phyloP scores from a whole-genome alignment of 2,888 invertebrate genomes.

The Abscondita cerata region DNA sequence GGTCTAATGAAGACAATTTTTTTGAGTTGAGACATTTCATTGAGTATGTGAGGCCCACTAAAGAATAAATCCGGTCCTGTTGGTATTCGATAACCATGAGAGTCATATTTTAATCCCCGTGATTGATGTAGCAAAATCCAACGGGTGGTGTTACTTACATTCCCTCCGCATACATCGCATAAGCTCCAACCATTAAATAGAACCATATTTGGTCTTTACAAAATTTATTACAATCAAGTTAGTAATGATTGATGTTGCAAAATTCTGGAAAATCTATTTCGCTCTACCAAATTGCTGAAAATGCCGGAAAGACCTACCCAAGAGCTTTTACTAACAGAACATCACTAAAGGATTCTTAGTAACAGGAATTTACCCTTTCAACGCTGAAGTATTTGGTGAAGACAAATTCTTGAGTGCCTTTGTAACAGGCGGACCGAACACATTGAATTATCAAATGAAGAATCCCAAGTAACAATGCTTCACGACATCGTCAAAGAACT shows the following conservation, averaged over 20 bases:
- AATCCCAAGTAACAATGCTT: no score
- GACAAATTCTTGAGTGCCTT: not conserved
- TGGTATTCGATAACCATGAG: no score
- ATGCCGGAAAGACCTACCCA: not conserved
- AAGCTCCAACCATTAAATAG: not conserved
- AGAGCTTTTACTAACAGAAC: not conserved
- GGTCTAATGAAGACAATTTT: no score
- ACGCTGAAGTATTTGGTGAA: not conserved
- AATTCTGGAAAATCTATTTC: conserved; percentile 2
- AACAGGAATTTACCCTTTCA: conserved; percentile 1
- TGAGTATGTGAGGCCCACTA: no score
- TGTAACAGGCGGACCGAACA: not conserved
- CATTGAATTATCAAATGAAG: no score
- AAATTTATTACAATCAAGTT: conserved; percentile 4
- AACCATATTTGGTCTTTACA: conserved; percentile 2
- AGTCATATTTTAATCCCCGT: no score
- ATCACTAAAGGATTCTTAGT: not conserved
- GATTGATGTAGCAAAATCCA: no score
- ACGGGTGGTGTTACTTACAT: conserved; percentile 6
- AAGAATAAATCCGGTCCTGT: no score
- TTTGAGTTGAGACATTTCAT: no score
- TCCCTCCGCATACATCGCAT: not conserved
- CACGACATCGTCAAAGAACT: no score
- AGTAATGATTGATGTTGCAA: conserved; percentile 1
- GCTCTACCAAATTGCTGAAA: conserved; percentile 2